Evolutionary conservation across 2,797 vertebrate species (phyloP), one percentile per base, ranked within the genome.

Genomic region (Ciconia nigra): DNA sequence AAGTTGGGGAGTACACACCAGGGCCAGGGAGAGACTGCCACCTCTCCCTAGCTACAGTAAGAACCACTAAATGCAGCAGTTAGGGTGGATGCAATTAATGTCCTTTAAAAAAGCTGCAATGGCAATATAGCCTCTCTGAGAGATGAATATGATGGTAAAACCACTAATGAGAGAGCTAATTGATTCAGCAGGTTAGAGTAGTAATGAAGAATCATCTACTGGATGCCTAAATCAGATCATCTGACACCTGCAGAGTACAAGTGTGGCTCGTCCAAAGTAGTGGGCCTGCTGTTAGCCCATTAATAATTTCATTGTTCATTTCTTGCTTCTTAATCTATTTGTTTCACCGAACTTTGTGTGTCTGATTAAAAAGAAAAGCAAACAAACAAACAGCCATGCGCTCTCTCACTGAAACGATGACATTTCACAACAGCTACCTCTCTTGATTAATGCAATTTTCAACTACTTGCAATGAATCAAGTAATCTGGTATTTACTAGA

Each of bases 121-220:
- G 11, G 39, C 46, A 78, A 31, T 8, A 13, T 6, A 65, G 37
- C 58, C 82, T 72, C 77, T 81, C 93, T 22, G 24, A 89, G 96
- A 93, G 89, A 73, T 59, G 49, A 91, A 76, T 57, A 51, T 35
- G 42, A 51, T 5, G 44, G 71, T 63, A 87, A 63, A 73, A 59
- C 17, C 87, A 41, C 74, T 83, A 87, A 91, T 89, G 73, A 96
- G 89, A 89, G 79, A 35, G 55, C 26, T 95, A 92, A 96, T 97
- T 98, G 96, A 95, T 83, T 94, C 96, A 91, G 96, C 78, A 93
- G 90, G 86, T 90, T 97, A 91, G 92, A 97, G 93, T 35, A 62
- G 92, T 94, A 95, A 96, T 94, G 78, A 96, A 95, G 76, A 96
- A 85, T 85, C 81, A 76, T 89, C 89, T 92, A 69, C 85, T 88